Base-by-base conservation (phyloP, 1,140 invertebrate genomes). In the Heliconius hewitsoni region DNA sequence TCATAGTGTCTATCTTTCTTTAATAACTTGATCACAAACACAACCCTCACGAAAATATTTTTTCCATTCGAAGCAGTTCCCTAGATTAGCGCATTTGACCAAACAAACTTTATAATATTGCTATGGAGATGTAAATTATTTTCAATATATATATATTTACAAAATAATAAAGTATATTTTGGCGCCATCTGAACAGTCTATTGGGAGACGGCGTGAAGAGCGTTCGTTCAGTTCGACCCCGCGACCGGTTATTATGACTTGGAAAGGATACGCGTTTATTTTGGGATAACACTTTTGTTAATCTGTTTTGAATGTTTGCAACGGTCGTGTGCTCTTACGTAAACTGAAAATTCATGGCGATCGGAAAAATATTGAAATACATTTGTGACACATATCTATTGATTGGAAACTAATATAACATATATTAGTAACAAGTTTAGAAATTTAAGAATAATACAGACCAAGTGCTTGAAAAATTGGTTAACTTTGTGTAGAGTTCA, bases 251-350 rank as follows among this genome's bases (percentile, higher is more conserved):
- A 81, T 86, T 83, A 85, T 80, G 81, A 83, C 81, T 83, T 84
- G 76, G 52, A 86, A 88, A 88, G 88, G 90, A 90, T 87, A 85
- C 84, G 80, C 75, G 87, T 86, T 89, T 92, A 92, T 92, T 92
- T 92, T 86, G 79, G 85, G 88, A 86, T 66, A 81, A 71, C 76
- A 87, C 76, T 90, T 89, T 89, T 91, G 87, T 88, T 90, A 81
- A 86, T 89, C 86, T 74, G 74, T 86, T 92, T 89, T 81, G 85
- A 83, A 85, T 84, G 82, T 79, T 85, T 84, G 85, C 81, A 81
- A 77, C 78, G 78, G 82, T 83, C 81, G 85, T 83, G 78, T 66
- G 84, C 42, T 46, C 42, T 92, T 91, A 90, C 89, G 85, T 91
- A 87, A 92, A 91, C 60, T 66, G 27, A 66, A 27, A 66, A 13